These are phyloP conservation scores for Uloborus plumipes DNA, from an alignment of 2,888 invertebrate species.

Conservation along the genomic window DNA sequence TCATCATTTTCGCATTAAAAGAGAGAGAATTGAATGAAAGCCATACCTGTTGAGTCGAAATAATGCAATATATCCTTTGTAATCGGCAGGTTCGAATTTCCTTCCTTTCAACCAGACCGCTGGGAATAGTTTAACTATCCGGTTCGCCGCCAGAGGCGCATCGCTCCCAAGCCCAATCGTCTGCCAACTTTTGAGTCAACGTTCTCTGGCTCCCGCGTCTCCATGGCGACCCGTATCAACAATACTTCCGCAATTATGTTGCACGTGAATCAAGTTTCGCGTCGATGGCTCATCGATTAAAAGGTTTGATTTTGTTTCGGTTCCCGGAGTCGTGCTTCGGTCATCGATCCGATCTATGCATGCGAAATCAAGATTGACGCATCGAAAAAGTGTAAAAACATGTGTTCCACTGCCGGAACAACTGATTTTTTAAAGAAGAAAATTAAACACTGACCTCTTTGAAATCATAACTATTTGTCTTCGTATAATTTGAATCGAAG, in stretches of 20 bases:
- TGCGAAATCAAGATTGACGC: no score
- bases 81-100: constrained; percentile 5
- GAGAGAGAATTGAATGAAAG: no score
- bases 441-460: no score
- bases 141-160: constrained; percentile 33
- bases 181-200: constrained; percentile 56
- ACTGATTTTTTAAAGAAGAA: no score
- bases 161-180: constrained; percentile 29
- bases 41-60: constrained; percentile 36
- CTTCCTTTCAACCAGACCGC: constrained; percentile 9
- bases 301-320: constrained; percentile 14
- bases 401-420: no score
- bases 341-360: no score
- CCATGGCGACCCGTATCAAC: constrained; percentile 52
- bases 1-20: no score
- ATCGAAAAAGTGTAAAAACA: no score
- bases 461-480: no score
- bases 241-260: constrained; percentile 54
- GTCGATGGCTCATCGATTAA: constrained; percentile 43
- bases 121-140: constrained; percentile 27
- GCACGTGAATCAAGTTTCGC: constrained; percentile 48
- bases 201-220: constrained; percentile 41
- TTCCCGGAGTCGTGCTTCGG: no score
- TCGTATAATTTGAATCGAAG: no score
- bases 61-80: neutral